A percentile compares a stretch with the other conserved stretches of the same genome.
phyloP scores from a whole-genome alignment of 2,113 vertebrate species.

The Eleginops maclovinus region DNA sequence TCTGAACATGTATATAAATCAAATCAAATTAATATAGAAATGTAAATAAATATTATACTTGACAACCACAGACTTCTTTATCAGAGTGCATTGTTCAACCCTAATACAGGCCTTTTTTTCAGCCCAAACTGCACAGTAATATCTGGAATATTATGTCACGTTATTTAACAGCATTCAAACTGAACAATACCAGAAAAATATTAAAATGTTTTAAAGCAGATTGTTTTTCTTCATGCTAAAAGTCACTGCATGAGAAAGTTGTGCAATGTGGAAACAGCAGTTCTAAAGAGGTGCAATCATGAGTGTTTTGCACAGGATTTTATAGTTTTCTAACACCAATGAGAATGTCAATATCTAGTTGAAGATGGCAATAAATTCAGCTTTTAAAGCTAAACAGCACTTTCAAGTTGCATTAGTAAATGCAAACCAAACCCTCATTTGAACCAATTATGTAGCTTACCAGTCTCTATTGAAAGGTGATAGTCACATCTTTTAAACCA shows the following conservation, averaged over 20 bases:
- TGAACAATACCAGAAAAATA: constrained; percentile 19
- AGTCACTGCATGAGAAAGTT: constrained; percentile 2
- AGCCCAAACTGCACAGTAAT: constrained; percentile 10
- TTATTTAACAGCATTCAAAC: constrained; percentile 24
- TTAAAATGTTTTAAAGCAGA: constrained; percentile 19
- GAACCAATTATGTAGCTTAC: background rate
- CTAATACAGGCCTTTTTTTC: constrained; percentile 18
- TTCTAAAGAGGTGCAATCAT: background rate
- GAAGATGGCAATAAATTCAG: background rate
- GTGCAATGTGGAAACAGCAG: background rate
- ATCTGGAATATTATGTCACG: constrained; percentile 40
- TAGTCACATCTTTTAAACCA: background rate
- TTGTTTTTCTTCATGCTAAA: constrained; percentile 8
- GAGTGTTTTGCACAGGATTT: background rate
- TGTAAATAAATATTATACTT: constrained; percentile 86
- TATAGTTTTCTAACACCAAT: constrained; percentile 7
- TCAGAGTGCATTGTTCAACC: constrained; percentile 3
- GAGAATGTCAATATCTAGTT: background rate
- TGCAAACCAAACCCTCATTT: background rate
- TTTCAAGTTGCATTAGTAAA: constrained; percentile 9
- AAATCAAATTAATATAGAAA: constrained; percentile 82
- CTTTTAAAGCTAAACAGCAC: constrained; percentile 2
- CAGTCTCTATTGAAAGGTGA: background rate
- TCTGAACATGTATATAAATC: constrained; percentile 68
- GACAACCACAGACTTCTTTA: constrained; percentile 78